A percentile compares a stretch with the other conserved stretches of the same genome.
Evolutionary conservation across 1,140 invertebrate genomes (phyloP).

Genomic region (Diabrotica undecimpunctata): DNA sequence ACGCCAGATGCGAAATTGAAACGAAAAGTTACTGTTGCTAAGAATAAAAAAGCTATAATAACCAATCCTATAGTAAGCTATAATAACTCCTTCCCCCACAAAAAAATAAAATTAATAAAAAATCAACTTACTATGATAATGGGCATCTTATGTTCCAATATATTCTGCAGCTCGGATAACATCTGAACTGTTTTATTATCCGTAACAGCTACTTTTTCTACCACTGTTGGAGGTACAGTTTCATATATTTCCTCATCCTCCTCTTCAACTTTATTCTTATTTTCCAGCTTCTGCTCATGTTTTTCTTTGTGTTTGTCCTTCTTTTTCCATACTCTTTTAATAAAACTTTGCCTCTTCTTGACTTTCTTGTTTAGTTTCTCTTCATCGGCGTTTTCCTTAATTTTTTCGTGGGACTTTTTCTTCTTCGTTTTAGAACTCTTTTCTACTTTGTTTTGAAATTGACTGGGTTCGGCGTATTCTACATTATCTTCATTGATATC

Average conservation of each 20-base stretch:
- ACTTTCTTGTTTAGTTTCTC: slow-evolving; percentile 15
- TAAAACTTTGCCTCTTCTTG: slow-evolving; percentile 32
- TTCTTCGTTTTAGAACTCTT: neutral
- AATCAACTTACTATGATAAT: slow-evolving; percentile 13
- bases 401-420: neutral
- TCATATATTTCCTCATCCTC: slow-evolving; percentile 25
- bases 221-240: slow-evolving; percentile 12
- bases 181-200: slow-evolving; percentile 27
- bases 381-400: slow-evolving; percentile 11
- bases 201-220: slow-evolving; percentile 25
- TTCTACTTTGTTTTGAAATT: neutral
- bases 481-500: neutral
- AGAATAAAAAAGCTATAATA: too few species aligned
- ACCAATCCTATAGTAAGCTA: too few species aligned
- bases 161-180: slow-evolving; percentile 29
- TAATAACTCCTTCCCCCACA: too few species aligned
- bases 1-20: too few species aligned
- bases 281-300: slow-evolving; percentile 20
- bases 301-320: slow-evolving; percentile 25
- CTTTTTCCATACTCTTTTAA: slow-evolving; percentile 31
- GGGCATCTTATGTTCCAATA: slow-evolving; percentile 26
- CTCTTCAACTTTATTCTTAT: slow-evolving; percentile 9
- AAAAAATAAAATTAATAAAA: neutral
- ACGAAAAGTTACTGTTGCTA: too few species aligned
- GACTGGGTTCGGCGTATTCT: slow-evolving; percentile 5